phyloP scores from a whole-genome alignment of 37 sponge, comb jelly and placozoan genomes.

The Beroe forskalii region DNA sequence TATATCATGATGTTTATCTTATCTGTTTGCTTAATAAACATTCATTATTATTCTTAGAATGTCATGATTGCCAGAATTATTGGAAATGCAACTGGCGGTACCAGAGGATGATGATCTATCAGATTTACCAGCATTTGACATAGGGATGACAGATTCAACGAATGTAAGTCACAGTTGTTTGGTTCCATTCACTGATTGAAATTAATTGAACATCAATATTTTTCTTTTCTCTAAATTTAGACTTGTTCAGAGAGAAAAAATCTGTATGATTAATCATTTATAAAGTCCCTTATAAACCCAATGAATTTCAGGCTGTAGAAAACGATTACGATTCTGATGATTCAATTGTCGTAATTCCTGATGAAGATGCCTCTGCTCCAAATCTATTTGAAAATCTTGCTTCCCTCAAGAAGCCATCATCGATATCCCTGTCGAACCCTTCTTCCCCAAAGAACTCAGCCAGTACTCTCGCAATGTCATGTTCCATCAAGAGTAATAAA shows the following conservation, averaged over 20 bases:
- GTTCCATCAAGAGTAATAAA: background rate
- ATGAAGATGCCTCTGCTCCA: background rate
- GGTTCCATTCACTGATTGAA: no score
- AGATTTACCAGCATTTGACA: conserved; percentile 36
- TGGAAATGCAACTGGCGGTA: background rate
- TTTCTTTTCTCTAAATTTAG: no score
- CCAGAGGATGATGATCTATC: conserved; percentile 3
- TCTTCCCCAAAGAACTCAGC: background rate
- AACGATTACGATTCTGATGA: conserved; percentile 42
- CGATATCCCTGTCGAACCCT: background rate
- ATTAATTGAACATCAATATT: no score
- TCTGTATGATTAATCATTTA: no score
- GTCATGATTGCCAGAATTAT: background rate
- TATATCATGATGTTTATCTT: no score
- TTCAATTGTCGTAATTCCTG: conserved; percentile 18
- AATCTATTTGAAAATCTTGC: background rate
- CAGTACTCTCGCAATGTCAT: background rate
- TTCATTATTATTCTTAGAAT: no score
- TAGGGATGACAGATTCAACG: conserved; percentile 25
- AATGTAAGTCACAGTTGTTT: background rate
- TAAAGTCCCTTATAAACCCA: no score
- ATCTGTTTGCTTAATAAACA: no score
- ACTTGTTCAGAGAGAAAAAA: no score
- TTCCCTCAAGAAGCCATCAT: background rate
- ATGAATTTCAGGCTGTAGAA: no score